phyloP scores from a whole-genome alignment of 2,888 invertebrate species.

The Tuberolachnus salignus region DNA sequence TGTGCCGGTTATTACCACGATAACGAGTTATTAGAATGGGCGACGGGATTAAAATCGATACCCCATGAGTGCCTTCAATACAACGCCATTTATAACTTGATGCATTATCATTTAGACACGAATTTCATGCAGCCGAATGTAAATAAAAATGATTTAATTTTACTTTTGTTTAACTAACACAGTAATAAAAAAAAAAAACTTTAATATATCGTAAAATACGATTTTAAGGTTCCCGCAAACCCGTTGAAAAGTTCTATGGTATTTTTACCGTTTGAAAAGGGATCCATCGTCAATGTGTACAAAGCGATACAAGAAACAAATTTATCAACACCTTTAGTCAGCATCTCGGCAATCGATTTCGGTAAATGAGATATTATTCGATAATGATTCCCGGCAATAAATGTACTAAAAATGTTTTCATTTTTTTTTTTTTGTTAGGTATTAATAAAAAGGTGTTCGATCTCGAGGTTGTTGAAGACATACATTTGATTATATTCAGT shows the following conservation, averaged over 20 bases:
- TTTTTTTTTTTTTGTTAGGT: slow-evolving; percentile 64
- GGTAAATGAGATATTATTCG: slow-evolving; percentile 63
- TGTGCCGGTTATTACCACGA: slow-evolving; percentile 81
- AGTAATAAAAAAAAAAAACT: no score
- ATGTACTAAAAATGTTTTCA: neutral
- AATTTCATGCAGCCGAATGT: slow-evolving; percentile 74
- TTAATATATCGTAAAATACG: slow-evolving; percentile 59
- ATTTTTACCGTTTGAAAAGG: slow-evolving; percentile 83
- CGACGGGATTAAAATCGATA: slow-evolving; percentile 69
- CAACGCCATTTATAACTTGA: slow-evolving; percentile 82
- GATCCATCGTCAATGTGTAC: slow-evolving; percentile 76
- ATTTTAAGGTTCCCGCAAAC: slow-evolving; percentile 55
- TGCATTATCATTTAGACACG: slow-evolving; percentile 82
- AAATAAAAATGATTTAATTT: slow-evolving; percentile 61
- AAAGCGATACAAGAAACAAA: slow-evolving; percentile 69
- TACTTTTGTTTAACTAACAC: slow-evolving; percentile 35
- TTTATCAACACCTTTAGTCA: slow-evolving; percentile 67
- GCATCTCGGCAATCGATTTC: slow-evolving; percentile 81
- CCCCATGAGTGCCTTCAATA: slow-evolving; percentile 77
- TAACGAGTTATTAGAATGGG: slow-evolving; percentile 71
- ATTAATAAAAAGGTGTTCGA: slow-evolving; percentile 88
- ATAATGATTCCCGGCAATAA: slow-evolving; percentile 18
- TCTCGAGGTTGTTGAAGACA: slow-evolving; percentile 78
- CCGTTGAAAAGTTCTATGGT: slow-evolving; percentile 76
- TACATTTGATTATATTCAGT: slow-evolving; percentile 79